These are phyloP conservation scores for Steatornis caripensis DNA, from an alignment of 2,113 vertebrate species.

Conservation along the genomic window DNA sequence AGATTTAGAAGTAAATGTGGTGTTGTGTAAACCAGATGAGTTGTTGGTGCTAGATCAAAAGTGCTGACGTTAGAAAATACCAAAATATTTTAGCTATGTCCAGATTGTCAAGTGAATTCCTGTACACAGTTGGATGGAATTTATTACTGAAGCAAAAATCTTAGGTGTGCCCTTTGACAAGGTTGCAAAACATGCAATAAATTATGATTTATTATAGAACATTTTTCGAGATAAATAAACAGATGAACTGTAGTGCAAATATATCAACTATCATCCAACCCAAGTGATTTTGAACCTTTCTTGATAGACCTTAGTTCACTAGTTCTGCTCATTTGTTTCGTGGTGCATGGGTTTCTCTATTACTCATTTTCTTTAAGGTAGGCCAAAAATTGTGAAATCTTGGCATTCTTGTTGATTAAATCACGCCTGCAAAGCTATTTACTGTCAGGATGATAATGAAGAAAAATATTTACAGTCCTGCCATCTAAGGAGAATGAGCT, in stretches of 20 bases:
- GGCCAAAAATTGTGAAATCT: constrained; percentile 37
- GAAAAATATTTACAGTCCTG: constrained; percentile 61
- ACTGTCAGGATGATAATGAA: constrained; percentile 45
- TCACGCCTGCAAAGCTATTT: constrained; percentile 62
- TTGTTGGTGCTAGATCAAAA: not conserved
- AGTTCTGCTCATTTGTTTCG: constrained; percentile 4
- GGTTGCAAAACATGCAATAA: constrained; percentile 51
- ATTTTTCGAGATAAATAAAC: constrained; percentile 47
- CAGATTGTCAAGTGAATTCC: constrained; percentile 25
- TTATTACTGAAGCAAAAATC: constrained; percentile 47
- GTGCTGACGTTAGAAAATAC: not conserved
- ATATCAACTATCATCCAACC: not conserved
- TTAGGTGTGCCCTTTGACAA: constrained; percentile 35
- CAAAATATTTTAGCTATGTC: constrained; percentile 25
- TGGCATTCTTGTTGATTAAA: constrained; percentile 20
- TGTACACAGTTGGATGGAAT: not conserved
- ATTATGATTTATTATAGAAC: constrained; percentile 49
- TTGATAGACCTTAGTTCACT: constrained; percentile 7
- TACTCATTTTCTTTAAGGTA: not conserved
- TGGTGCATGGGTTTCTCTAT: not conserved
- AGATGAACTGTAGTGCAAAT: constrained; percentile 32
- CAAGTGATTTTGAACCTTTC: constrained; percentile 38
- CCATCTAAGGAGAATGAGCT: constrained; percentile 11
- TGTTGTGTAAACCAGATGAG: not conserved
- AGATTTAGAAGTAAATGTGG: not conserved